Conservation (phyloP, 2,113 vertebrate species). For the Budorcas taxicolor region DNA sequence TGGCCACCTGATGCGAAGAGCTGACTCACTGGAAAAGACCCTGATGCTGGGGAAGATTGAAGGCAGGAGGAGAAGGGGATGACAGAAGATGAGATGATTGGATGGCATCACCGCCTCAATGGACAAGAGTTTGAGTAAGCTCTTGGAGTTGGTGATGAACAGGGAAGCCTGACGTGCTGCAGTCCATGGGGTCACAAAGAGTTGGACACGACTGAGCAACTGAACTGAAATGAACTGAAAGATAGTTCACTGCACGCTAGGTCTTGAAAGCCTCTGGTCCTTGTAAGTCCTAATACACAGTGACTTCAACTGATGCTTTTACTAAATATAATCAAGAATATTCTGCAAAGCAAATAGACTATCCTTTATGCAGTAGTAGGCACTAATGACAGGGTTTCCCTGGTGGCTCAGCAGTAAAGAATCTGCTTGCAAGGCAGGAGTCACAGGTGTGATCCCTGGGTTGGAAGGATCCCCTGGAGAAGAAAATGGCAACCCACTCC, state of each 20-base stretch:
- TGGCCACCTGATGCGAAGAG: neutral
- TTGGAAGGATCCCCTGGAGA: neutral
- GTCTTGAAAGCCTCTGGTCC: neutral
- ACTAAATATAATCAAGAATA: slow-evolving; percentile 31
- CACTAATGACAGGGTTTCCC: neutral
- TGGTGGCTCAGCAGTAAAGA: neutral
- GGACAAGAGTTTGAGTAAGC: neutral
- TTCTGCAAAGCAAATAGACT: neutral
- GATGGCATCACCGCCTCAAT: neutral
- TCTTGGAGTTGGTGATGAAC: neutral
- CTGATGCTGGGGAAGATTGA: neutral
- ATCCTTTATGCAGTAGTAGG: neutral
- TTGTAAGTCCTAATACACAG: neutral
- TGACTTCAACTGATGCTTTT: neutral
- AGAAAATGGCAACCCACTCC: neutral
- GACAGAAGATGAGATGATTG: neutral
- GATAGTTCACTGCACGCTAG: neutral
- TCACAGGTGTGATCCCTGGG: neutral
- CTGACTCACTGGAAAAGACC: neutral
- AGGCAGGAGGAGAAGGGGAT: neutral
- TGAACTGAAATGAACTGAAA: neutral
- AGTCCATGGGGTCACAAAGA: neutral
- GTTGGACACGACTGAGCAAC: neutral
- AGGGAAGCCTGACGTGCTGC: neutral
- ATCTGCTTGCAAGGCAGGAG: neutral